These are phyloP conservation scores for Asarcornis scutulata DNA, from an alignment of 2,113 vertebrate genomes.

Conservation along the genomic window DNA sequence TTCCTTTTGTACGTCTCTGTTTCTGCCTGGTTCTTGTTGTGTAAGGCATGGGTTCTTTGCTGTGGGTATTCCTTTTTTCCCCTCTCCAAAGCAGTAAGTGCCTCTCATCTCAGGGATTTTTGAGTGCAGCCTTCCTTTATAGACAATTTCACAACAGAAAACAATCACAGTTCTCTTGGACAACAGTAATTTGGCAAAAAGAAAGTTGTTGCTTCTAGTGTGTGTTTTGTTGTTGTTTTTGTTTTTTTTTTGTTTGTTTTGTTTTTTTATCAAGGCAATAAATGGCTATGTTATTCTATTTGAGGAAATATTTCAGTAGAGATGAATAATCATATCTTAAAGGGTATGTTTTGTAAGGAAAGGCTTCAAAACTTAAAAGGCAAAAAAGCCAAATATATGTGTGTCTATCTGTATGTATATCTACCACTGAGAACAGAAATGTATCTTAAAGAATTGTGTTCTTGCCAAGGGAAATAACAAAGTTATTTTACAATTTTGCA, in stretches of 20 bases:
- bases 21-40: not conserved
- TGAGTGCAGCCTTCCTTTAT: not conserved
- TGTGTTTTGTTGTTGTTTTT: no score
- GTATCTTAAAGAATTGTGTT: not conserved
- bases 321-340: not conserved
- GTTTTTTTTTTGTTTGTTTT: no score
- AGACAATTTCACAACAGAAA: not conserved
- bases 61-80: not conserved
- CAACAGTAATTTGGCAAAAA: rapidly evolving
- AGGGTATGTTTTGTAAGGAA: not conserved
- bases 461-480: not conserved
- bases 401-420: not conserved
- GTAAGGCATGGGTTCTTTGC: not conserved
- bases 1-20: not conserved
- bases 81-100: not conserved
- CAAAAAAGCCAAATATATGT: not conserved
- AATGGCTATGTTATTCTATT: not conserved
- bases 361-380: not conserved
- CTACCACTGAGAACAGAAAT: not conserved
- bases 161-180: not conserved
- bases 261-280: not conserved
- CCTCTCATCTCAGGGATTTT: not conserved
- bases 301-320: not conserved
- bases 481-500: not conserved
- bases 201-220: not conserved